Evolutionary conservation across 2,113 vertebrate species (phyloP), one percentile per base, ranked within the genome.

Genomic region (Cryptomyrus ogoouensis): DNA sequence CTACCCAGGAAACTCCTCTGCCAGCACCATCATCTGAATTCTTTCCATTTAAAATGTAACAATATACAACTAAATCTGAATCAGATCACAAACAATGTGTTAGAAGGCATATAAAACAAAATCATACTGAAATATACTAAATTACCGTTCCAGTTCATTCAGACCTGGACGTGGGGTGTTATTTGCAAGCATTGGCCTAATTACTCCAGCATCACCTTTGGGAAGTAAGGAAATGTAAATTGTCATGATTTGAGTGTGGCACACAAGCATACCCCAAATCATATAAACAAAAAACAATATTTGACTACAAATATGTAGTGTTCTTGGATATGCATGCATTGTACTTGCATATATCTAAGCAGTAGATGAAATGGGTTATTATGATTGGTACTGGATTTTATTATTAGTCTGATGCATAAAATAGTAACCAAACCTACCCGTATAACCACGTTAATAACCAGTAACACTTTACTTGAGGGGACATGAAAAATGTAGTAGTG

Each of bases 31-130:
- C 21, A 39, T 84, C 5, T n/a, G 42, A 84, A 27, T 24, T 83
- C 39, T 42, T 89, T 35, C 70, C 66, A 35, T 15, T 77, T 77
- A 17, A 74, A 74, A 74, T 39, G 15, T 15, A 39, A n/a, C 44
- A 50, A 74, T 47, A 50, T 52, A 56, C 74, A 4, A 58, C 2
- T 13, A 13, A 39, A 77, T 13, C 70, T 77, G 27, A 35, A 74
- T 15, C 13, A 13, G 4, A 74, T 35, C 70, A 27, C 58, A 31
- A 70, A 70, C 62, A 70, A 70, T 31, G 10, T 27, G n/a, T 31
- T 70, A 31, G 56, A 58, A n/a, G 62, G n/a, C 62, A 70, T 70
- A 70, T 70, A 70, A 70, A 27, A 70, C 31, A 89, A 80, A 89
- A 74, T 80, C 31, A 50, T 47, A 50, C 46, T 80, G 47, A 80